Conservation (phyloP, 2,113 vertebrate species). For the Eolophus roseicapilla region DNA sequence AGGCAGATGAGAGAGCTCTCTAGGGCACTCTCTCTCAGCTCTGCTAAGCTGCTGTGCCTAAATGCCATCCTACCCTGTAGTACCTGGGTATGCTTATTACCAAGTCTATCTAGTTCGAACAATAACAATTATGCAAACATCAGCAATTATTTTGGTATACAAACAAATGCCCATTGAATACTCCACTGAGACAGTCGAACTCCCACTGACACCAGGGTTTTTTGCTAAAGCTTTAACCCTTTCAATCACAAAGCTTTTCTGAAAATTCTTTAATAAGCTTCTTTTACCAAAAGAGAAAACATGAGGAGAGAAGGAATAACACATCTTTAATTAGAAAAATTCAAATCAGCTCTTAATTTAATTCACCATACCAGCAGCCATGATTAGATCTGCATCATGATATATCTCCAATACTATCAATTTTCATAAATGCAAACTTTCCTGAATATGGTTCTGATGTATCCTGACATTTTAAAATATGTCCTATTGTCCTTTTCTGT, state of each 20-base stretch:
- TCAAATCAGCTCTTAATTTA: slow-evolving; percentile 78
- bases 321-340: slow-evolving; percentile 77
- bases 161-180: background rate
- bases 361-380: slow-evolving; percentile 70
- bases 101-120: background rate
- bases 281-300: slow-evolving; percentile 30
- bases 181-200: background rate
- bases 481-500: slow-evolving; percentile 85
- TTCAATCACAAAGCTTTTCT: background rate
- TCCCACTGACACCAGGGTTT: background rate
- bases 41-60: background rate
- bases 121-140: background rate
- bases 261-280: slow-evolving; percentile 42
- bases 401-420: slow-evolving; percentile 81
- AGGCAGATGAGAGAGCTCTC: background rate
- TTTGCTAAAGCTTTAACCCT: background rate
- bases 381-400: slow-evolving; percentile 80
- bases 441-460: slow-evolving; percentile 80
- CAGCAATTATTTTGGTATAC: background rate
- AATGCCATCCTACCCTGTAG: background rate
- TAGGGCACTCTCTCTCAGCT: background rate
- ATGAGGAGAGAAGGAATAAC: slow-evolving; percentile 53
- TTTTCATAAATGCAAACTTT: slow-evolving; percentile 85
- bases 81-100: background rate
- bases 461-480: slow-evolving; percentile 86